These are phyloP conservation scores for Solen grandis DNA, from an alignment of 1,140 invertebrate species.

Conservation along the genomic window DNA sequence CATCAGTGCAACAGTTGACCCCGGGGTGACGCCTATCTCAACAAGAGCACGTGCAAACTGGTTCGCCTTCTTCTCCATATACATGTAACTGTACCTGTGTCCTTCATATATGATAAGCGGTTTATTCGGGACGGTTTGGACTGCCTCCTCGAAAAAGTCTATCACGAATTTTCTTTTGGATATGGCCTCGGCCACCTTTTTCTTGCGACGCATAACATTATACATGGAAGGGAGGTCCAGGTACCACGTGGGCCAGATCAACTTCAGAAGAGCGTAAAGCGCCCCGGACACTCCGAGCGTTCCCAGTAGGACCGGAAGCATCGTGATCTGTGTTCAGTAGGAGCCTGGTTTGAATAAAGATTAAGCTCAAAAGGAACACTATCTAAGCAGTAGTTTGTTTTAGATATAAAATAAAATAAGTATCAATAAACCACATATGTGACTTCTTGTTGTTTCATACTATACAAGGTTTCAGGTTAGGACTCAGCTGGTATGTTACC, in stretches of 20 bases:
- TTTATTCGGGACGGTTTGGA: constrained; percentile 49
- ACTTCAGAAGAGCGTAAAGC: constrained; percentile 7
- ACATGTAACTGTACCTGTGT: constrained; percentile 54
- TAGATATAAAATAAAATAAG: too few relatives aligned
- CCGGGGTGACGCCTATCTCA: too few relatives aligned
- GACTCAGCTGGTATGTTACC: too few relatives aligned
- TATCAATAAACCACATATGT: too few relatives aligned
- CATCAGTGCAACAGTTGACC: too few relatives aligned
- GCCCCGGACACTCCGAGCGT: background rate
- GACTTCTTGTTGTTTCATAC: too few relatives aligned
- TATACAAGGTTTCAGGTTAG: too few relatives aligned
- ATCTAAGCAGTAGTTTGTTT: too few relatives aligned
- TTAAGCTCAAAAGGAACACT: too few relatives aligned
- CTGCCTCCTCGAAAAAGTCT: constrained; percentile 58
- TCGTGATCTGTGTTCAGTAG: too few relatives aligned
- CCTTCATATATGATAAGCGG: constrained; percentile 63
- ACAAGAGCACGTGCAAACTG: too few relatives aligned
- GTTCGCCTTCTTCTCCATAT: constrained; percentile 57
- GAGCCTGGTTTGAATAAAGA: too few relatives aligned
- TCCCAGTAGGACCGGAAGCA: background rate
- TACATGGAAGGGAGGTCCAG: constrained; percentile 15
- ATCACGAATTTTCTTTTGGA: constrained; percentile 39
- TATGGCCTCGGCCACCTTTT: background rate
- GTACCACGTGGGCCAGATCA: constrained; percentile 35
- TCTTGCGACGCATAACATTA: background rate